Conservation (phyloP, 2,888 invertebrate species). For the Synanthedon myopaeformis region DNA sequence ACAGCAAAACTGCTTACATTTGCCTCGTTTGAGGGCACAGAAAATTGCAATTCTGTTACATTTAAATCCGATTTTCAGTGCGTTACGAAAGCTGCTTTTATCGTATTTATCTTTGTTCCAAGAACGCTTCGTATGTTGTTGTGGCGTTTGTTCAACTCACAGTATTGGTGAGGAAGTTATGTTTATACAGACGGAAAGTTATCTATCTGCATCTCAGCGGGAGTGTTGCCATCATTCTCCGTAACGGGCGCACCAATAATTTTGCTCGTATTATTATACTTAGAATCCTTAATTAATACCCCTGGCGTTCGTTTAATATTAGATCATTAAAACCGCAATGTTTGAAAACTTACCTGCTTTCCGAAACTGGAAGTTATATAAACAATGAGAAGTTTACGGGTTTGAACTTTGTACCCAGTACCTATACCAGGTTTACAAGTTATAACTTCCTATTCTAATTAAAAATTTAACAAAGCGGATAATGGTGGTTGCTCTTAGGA, state of each 20-base stretch:
- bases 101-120: not conserved
- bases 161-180: not conserved
- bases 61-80: not conserved
- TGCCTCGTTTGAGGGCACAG: slow-evolving; percentile 19
- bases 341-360: slow-evolving; percentile 66
- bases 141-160: not conserved
- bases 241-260: slow-evolving; percentile 26
- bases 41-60: slow-evolving; percentile 4
- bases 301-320: slow-evolving; percentile 65
- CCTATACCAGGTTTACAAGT: slow-evolving; percentile 56
- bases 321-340: slow-evolving; percentile 69
- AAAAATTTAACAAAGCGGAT: slow-evolving; percentile 58
- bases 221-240: not conserved
- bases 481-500: slow-evolving; percentile 31
- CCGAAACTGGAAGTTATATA: slow-evolving; percentile 55
- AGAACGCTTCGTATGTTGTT: not conserved
- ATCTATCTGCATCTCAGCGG: not conserved
- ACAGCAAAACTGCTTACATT: slow-evolving; percentile 39
- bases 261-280: slow-evolving; percentile 50
- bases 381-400: slow-evolving; percentile 61
- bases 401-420: slow-evolving; percentile 50
- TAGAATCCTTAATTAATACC: slow-evolving; percentile 65
- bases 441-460: slow-evolving; percentile 57
- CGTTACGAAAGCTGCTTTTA: not conserved
- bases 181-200: not conserved